These are phyloP conservation scores for Oryzias dopingdopingensis DNA, from an alignment of 2,797 vertebrate genomes.

Conservation along the genomic window DNA sequence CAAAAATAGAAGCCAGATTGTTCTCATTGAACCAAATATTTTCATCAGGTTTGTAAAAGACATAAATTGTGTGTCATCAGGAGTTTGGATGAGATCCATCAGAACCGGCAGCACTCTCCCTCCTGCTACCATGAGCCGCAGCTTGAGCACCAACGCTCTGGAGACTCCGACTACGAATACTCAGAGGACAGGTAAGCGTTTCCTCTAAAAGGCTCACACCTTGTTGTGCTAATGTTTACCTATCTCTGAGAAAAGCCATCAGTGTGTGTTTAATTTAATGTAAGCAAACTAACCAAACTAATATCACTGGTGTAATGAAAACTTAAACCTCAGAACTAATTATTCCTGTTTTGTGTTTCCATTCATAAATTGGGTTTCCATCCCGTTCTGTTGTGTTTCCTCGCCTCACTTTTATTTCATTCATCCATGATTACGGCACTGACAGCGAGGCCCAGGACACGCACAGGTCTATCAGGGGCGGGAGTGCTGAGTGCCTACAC, in stretches of 20 bases:
- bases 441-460: conserved; percentile 98
- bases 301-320: conserved; percentile 71
- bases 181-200: conserved; percentile 95
- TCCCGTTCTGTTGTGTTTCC: conserved; percentile 76
- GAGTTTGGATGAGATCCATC: conserved; percentile 99
- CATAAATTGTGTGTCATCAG: conserved; percentile 65
- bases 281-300: conserved; percentile 19
- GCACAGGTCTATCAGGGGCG: conserved; percentile 97
- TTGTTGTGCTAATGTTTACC: too few species aligned
- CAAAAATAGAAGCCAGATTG: neutral
- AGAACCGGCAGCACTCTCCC: conserved; percentile 89
- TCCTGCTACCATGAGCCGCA: conserved; percentile 90
- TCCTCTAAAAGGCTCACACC: neutral
- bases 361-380: conserved; percentile 79
- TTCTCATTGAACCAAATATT: neutral
- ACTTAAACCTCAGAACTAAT: conserved; percentile 57
- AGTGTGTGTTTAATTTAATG: conserved; percentile 23
- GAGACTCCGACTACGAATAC: conserved; percentile 91
- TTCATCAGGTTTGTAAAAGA: neutral
- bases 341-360: conserved; percentile 67
- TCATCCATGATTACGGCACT: conserved; percentile 90
- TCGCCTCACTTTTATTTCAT: conserved; percentile 66
- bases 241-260: too few species aligned
- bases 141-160: conserved; percentile 84
- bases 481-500: conserved; percentile 99